Base-by-base conservation (phyloP, 1,140 invertebrate genomes). In the Muscidifurax raptorellus region DNA sequence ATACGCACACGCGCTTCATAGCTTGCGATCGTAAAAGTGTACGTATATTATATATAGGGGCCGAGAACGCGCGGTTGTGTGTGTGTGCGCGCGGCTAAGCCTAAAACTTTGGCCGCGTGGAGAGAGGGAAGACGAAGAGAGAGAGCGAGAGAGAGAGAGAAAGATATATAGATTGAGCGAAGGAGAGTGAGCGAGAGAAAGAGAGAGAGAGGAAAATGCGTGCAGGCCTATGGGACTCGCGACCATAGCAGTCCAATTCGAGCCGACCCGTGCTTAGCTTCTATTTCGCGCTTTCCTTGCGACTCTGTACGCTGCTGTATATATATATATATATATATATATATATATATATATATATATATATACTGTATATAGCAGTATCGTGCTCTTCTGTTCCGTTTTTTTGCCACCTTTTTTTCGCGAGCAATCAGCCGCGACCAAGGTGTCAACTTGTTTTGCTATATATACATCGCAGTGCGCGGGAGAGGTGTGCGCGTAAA, bases 251-350 rank as follows among this genome's bases (percentile, higher is more conserved):
- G 74, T 84, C 22, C 72, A 36, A 84, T 47, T 80, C 83, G 67
- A 80, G 83, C 47, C 79, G 71, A 76, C 59, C 80, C 59, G 76
- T 75, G 76, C 52, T 75, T 82, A 75, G 81, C 67, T 81, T 77
- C 47, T 25, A 77, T 81, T 85, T 81, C 30, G 85, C 82, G 78
- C 15, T 71, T 78, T 86, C 25, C 40, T 80, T 30, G 32, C 25
- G 30, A 36, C 47, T 52, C 3, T 18, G 5, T 18, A 52, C 15
- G 5, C n/a, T n/a, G n/a, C n/a, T n/a, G n/a, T n/a, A n/a, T n/a
- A n/a, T n/a, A n/a, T n/a, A n/a, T n/a, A n/a, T n/a, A n/a, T n/a
- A n/a, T n/a, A n/a, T n/a, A n/a, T n/a, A n/a, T n/a, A n/a, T n/a
- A n/a, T n/a, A n/a, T 40, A 40, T 40, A 40, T 40, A 40, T 40